phyloP scores from a whole-genome alignment of 2,113 vertebrate genomes.

The Blennius ocellaris region DNA sequence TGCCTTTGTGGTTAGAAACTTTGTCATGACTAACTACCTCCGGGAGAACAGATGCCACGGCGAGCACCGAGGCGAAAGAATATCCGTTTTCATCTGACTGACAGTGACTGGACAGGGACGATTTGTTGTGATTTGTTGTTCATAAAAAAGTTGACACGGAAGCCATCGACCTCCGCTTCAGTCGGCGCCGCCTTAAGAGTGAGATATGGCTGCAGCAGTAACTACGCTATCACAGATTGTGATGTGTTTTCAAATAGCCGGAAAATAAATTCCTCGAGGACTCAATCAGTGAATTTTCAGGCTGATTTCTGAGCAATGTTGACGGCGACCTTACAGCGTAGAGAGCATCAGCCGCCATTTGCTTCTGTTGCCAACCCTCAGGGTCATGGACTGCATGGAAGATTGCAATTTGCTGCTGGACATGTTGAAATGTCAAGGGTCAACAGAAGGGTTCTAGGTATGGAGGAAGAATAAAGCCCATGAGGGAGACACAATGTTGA shows the following conservation, averaged over 20 bases:
- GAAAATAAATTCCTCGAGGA: constrained; percentile 36
- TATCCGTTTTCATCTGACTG: constrained; percentile 61
- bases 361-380: constrained; percentile 50
- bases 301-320: constrained; percentile 42
- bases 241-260: constrained; percentile 44
- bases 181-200: neutral
- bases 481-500: constrained; percentile 74
- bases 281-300: constrained; percentile 30
- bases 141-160: constrained; percentile 55
- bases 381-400: constrained; percentile 51
- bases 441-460: constrained; percentile 63
- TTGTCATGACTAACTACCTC: constrained; percentile 77
- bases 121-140: constrained; percentile 69
- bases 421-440: constrained; percentile 65
- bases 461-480: constrained; percentile 56
- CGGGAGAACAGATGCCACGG: constrained; percentile 51
- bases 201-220: constrained; percentile 21
- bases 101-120: constrained; percentile 63
- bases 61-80: constrained; percentile 45
- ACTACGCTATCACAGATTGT: constrained; percentile 10
- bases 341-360: constrained; percentile 42
- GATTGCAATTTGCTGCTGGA: constrained; percentile 73
- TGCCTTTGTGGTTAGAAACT: constrained; percentile 69
- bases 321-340: constrained; percentile 50
- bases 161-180: constrained; percentile 56